Evolutionary conservation across 35 echinoderm and acorn worm species (phyloP).

Genomic region (Heliocidaris erythrogramma): DNA sequence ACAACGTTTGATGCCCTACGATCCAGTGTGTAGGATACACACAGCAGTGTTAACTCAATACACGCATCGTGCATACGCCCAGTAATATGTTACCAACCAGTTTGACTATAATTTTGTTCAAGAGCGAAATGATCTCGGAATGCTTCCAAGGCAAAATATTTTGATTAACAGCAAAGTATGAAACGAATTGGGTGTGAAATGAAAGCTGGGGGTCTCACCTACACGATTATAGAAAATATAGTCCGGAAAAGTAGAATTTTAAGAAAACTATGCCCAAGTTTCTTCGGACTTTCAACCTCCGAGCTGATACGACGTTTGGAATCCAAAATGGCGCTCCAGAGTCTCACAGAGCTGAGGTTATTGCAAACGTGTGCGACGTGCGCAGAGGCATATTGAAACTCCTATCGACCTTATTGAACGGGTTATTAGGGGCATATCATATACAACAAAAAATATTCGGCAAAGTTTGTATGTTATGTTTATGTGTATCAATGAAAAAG

Average conservation of each 20-base stretch:
- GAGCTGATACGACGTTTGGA: slow-evolving; percentile 37
- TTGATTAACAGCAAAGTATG: slow-evolving; percentile 37
- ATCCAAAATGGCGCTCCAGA: slow-evolving; percentile 56
- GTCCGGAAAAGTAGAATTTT: background rate
- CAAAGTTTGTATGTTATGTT: background rate
- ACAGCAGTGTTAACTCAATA: slow-evolving; percentile 9
- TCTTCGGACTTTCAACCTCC: slow-evolving; percentile 38
- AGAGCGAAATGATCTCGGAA: background rate
- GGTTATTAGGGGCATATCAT: background rate
- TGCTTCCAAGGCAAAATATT: slow-evolving; percentile 64
- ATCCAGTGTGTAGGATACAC: slow-evolving; percentile 24
- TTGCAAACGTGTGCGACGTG: slow-evolving; percentile 43
- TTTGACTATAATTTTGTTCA: slow-evolving; percentile 18
- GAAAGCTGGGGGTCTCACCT: slow-evolving; percentile 49
- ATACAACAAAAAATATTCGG: background rate
- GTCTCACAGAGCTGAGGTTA: slow-evolving; percentile 22
- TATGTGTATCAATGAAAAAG: background rate
- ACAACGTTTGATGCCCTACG: slow-evolving; percentile 32
- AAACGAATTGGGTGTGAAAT: background rate
- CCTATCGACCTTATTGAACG: slow-evolving; percentile 29
- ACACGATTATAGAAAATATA: background rate
- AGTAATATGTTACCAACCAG: slow-evolving; percentile 42
- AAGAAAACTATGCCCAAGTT: slow-evolving; percentile 18
- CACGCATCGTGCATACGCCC: slow-evolving; percentile 7
- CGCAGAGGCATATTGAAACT: slow-evolving; percentile 30